Evolutionary conservation across 2,797 vertebrate species (phyloP).

Genomic region (Chaetophractus vellerosus): DNA sequence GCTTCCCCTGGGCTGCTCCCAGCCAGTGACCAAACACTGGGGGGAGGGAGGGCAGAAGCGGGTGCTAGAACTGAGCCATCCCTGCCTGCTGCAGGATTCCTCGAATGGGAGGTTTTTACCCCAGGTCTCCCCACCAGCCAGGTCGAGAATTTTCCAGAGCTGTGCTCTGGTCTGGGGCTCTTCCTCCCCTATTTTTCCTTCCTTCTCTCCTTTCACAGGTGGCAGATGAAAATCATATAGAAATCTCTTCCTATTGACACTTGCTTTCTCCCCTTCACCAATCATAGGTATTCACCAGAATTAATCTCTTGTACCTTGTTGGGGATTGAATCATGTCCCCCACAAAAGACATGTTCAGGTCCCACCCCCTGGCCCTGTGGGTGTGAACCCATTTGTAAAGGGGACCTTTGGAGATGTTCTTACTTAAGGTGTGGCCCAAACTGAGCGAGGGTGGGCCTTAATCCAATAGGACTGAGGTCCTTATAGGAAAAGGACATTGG

Average conservation of each 20-base stretch:
- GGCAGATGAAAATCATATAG: not conserved
- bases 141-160: not conserved
- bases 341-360: too few relatives aligned
- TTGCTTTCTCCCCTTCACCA: not conserved
- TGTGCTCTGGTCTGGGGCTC: not conserved
- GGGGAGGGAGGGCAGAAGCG: accelerated
- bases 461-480: too few relatives aligned
- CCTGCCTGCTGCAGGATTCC: not conserved
- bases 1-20: not conserved
- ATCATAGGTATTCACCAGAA: not conserved
- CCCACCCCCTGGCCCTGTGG: too few relatives aligned
- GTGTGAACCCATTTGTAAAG: too few relatives aligned
- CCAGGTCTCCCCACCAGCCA: not conserved
- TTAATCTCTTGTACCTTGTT: not conserved
- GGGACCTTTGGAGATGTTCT: too few relatives aligned
- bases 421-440: too few relatives aligned
- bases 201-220: not conserved
- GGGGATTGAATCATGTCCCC: too few relatives aligned
- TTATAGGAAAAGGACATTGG: too few relatives aligned
- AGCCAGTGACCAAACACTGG: too few relatives aligned
- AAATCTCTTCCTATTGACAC: not conserved
- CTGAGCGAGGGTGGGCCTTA: too few relatives aligned
- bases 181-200: not conserved
- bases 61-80: not conserved
- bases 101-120: not conserved